A percentile compares a stretch with the other conserved stretches of the same genome.
phyloP scores from a whole-genome alignment of 1,140 invertebrate genomes.

The Zaprionus kolodkinae region DNA sequence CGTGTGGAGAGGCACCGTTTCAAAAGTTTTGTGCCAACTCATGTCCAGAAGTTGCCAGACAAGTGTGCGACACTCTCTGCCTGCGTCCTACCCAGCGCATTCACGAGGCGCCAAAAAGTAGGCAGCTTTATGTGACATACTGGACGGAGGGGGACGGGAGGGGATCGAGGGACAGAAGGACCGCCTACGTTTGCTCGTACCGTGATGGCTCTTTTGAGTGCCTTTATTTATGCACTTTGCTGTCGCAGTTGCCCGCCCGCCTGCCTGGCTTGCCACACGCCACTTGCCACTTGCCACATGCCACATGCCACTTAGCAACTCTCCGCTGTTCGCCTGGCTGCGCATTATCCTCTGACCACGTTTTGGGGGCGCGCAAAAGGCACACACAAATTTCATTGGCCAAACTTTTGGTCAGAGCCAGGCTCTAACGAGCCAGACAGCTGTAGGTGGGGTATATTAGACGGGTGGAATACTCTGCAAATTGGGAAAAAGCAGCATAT shows the following conservation, averaged over 20 bases:
- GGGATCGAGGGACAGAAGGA: neutral
- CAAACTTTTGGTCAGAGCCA: slow-evolving; percentile 34
- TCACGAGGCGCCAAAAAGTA: slow-evolving; percentile 47
- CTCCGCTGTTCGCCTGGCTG: slow-evolving; percentile 12
- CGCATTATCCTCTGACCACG: slow-evolving; percentile 17
- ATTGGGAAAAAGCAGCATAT: neutral
- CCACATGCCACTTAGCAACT: slow-evolving; percentile 9
- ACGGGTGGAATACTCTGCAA: neutral
- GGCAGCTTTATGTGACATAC: slow-evolving; percentile 35
- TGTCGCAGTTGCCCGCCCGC: slow-evolving; percentile 14
- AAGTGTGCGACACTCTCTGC: slow-evolving; percentile 36
- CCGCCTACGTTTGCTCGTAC: neutral
- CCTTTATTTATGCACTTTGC: slow-evolving; percentile 59
- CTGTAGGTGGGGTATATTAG: neutral
- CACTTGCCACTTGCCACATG: neutral
- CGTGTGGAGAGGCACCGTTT: slow-evolving; percentile 30
- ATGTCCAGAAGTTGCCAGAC: slow-evolving; percentile 45
- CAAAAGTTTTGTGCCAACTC: slow-evolving; percentile 47
- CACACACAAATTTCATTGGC: slow-evolving; percentile 38
- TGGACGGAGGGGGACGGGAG: neutral
- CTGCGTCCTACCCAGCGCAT: neutral
- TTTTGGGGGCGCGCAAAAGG: slow-evolving; percentile 11
- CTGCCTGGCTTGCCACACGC: neutral
- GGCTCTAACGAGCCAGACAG: neutral
- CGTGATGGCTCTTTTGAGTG: slow-evolving; percentile 20